Conservation (phyloP, 2,797 vertebrate species). For the Acipenser oxyrinchus region DNA sequence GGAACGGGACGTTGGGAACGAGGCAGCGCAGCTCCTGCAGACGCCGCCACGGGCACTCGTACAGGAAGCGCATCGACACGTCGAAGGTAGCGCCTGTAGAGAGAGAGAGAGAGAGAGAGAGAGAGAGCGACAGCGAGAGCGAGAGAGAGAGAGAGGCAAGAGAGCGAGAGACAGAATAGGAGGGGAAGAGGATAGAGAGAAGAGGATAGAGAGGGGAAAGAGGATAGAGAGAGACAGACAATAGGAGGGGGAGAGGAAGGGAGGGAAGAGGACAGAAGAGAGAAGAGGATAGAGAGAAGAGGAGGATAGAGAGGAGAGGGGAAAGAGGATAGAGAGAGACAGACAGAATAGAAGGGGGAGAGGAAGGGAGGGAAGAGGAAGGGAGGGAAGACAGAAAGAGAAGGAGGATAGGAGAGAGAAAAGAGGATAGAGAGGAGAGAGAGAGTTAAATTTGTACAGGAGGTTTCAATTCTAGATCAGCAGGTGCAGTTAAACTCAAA, state of each 20-base stretch:
- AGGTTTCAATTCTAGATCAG: too few relatives aligned
- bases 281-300: neutral
- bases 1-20: constrained; percentile 89
- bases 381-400: too few relatives aligned
- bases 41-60: constrained; percentile 86
- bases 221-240: constrained; percentile 26
- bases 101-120: constrained; percentile 29
- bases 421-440: neutral
- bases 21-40: constrained; percentile 83
- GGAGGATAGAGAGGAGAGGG: neutral
- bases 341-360: neutral
- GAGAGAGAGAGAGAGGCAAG: constrained; percentile 36
- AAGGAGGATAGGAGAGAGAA: neutral
- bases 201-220: neutral
- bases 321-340: neutral
- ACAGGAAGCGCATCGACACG: constrained; percentile 88
- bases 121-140: constrained; percentile 37
- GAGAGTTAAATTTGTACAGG: too few relatives aligned
- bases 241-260: constrained; percentile 4
- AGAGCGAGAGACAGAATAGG: constrained; percentile 28
- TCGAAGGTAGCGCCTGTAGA: constrained; percentile 84
- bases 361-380: too few relatives aligned
- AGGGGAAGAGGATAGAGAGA: constrained; percentile 9
- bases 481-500: too few relatives aligned
- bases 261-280: too few relatives aligned